Conservation (phyloP, 2,113 vertebrate species). For the Stigmatopora nigra region DNA sequence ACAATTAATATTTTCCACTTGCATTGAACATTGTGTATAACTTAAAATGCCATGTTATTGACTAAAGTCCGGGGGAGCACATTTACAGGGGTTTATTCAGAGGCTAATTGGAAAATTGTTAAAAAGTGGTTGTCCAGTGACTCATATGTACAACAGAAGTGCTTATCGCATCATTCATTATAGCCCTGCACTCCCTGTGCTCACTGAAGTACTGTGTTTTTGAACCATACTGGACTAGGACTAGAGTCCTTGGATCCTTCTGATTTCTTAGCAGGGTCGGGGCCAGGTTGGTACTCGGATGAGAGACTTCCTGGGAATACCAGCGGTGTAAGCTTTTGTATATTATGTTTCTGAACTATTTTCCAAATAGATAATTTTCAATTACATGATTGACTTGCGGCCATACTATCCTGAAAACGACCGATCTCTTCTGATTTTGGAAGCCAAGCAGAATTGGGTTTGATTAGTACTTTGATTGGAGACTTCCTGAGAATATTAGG, state of each 20-base stretch:
- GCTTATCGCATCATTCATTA: background rate
- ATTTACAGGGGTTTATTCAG: background rate
- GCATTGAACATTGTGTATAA: background rate
- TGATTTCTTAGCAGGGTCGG: background rate
- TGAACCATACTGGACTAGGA: background rate
- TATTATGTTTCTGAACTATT: too few species aligned
- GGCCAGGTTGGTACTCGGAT: too few species aligned
- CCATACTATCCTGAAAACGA: too few species aligned
- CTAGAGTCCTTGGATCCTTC: background rate
- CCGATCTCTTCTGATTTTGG: too few species aligned
- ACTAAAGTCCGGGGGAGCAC: background rate
- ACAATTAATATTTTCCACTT: background rate
- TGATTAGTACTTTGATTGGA: too few species aligned
- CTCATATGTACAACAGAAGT: background rate
- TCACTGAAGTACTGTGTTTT: background rate
- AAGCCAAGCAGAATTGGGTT: too few species aligned
- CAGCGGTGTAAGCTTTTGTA: too few species aligned
- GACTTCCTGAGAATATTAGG: too few species aligned
- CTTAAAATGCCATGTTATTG: conserved; percentile 6
- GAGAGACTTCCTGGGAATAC: too few species aligned
- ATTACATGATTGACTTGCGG: too few species aligned
- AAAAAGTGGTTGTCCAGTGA: background rate
- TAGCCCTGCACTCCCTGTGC: background rate
- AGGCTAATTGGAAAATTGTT: conserved; percentile 12
- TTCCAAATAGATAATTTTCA: too few species aligned